Conservation (phyloP, 2,797 vertebrate genomes). For the Microctenopoma stevenorrisi region DNA sequence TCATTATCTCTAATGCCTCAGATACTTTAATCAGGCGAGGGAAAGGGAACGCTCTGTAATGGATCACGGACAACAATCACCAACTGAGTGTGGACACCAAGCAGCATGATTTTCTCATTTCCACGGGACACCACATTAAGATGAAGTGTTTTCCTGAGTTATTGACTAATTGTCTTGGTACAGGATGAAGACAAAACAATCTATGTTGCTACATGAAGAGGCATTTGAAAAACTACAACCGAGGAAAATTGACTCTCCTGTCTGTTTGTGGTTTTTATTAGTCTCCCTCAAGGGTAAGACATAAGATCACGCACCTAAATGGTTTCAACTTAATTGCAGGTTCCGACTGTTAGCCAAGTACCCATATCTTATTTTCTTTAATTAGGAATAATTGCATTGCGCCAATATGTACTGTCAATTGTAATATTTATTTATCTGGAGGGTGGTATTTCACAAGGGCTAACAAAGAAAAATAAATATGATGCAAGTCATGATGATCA, state of each 20-base stretch:
- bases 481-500: conserved; percentile 60
- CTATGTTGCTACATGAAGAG: conserved; percentile 39
- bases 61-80: conserved; percentile 37
- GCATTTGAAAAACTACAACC: conserved; percentile 43
- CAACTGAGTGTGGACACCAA: conserved; percentile 39
- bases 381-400: conserved; percentile 75
- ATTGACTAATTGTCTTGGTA: conserved; percentile 54
- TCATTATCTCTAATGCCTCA: conserved; percentile 44
- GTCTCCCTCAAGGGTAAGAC: conserved; percentile 54
- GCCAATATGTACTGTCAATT: conserved; percentile 55
- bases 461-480: conserved; percentile 69
- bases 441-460: conserved; percentile 66
- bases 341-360: conserved; percentile 56
- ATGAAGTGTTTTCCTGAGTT: conserved; percentile 54
- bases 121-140: conserved; percentile 46
- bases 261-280: conserved; percentile 35
- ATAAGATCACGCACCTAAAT: conserved; percentile 64
- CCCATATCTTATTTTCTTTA: conserved; percentile 66
- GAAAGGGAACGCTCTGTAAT: conserved; percentile 32
- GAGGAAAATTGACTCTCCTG: conserved; percentile 40
- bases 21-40: conserved; percentile 38
- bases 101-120: conserved; percentile 48
- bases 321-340: conserved; percentile 63
- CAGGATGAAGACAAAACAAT: conserved; percentile 60
- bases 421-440: conserved; percentile 73